phyloP scores from a whole-genome alignment of 2,888 invertebrate genomes.

The Drosophila longiperda region DNA sequence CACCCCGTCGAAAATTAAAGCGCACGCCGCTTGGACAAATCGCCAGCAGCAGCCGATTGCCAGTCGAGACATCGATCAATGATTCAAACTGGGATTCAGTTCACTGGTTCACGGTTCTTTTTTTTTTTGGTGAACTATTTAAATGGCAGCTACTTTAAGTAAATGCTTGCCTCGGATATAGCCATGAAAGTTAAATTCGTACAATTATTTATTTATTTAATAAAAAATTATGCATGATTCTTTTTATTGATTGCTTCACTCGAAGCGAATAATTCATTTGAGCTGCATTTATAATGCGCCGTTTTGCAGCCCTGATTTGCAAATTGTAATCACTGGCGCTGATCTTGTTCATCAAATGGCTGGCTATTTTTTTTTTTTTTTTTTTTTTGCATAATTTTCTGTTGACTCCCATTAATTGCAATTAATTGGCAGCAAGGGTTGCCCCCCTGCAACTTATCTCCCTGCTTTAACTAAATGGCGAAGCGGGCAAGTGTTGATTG shows the following conservation, averaged over 20 bases:
- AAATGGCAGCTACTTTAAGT: constrained; percentile 11
- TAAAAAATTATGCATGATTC: too few relatives aligned
- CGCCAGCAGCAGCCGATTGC: constrained; percentile 38
- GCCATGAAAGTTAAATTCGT: background rate
- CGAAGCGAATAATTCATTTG: constrained; percentile 13
- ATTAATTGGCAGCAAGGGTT: constrained; percentile 75
- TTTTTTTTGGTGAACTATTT: background rate
- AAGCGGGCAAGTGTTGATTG: constrained; percentile 70
- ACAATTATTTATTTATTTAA: background rate
- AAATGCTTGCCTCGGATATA: background rate
- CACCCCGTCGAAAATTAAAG: constrained; percentile 74
- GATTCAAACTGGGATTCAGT: constrained; percentile 48
- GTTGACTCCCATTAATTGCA: constrained; percentile 64
- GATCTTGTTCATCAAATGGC: constrained; percentile 73
- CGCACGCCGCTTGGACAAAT: constrained; percentile 70
- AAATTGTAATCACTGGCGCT: constrained; percentile 50
- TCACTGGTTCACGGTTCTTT: constrained; percentile 49
- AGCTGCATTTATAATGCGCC: background rate
- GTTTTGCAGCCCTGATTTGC: constrained; percentile 48
- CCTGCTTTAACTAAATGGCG: background rate
- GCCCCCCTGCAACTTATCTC: background rate
- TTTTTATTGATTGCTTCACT: background rate
- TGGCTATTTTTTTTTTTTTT: background rate
- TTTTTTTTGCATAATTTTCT: constrained; percentile 65
- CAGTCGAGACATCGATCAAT: constrained; percentile 46